These are phyloP conservation scores for Heliconius aoede DNA, from an alignment of 2,888 invertebrate genomes.

Conservation along the genomic window DNA sequence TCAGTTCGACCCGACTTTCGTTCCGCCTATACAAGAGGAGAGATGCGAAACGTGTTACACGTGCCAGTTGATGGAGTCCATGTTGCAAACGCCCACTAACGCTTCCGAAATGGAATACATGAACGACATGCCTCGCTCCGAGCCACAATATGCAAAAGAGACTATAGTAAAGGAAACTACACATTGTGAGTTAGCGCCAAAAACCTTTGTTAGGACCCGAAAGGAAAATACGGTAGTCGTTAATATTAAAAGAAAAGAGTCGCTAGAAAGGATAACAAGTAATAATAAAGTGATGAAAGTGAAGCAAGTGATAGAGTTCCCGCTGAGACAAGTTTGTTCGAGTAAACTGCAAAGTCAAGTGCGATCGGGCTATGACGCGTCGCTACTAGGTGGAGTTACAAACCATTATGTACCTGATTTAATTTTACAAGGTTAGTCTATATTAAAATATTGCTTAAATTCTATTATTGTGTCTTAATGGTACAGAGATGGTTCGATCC, in stretches of 20 bases:
- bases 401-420: slow-evolving; percentile 89
- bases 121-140: slow-evolving; percentile 74
- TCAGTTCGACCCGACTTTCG: slow-evolving; percentile 79
- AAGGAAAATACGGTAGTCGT: slow-evolving; percentile 77
- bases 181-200: slow-evolving; percentile 62
- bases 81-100: slow-evolving; percentile 90
- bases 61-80: slow-evolving; percentile 81
- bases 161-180: slow-evolving; percentile 56
- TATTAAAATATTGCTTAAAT: neutral
- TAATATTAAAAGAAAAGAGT: slow-evolving; percentile 55
- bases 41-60: slow-evolving; percentile 82
- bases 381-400: slow-evolving; percentile 85
- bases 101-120: slow-evolving; percentile 87
- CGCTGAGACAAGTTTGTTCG: slow-evolving; percentile 72
- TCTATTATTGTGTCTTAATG: no score
- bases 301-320: slow-evolving; percentile 81
- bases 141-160: slow-evolving; percentile 74
- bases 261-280: slow-evolving; percentile 42
- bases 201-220: slow-evolving; percentile 73
- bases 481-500: no score
- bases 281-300: slow-evolving; percentile 58
- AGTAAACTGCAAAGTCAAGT: slow-evolving; percentile 37
- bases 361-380: slow-evolving; percentile 81
- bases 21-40: slow-evolving; percentile 75
- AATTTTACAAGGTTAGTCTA: slow-evolving; percentile 86